A percentile compares a stretch with the other conserved stretches of the same genome.
These are phyloP conservation scores for Meriones psammophilus DNA, from an alignment of 2,797 vertebrate species.

Conservation along the genomic window DNA sequence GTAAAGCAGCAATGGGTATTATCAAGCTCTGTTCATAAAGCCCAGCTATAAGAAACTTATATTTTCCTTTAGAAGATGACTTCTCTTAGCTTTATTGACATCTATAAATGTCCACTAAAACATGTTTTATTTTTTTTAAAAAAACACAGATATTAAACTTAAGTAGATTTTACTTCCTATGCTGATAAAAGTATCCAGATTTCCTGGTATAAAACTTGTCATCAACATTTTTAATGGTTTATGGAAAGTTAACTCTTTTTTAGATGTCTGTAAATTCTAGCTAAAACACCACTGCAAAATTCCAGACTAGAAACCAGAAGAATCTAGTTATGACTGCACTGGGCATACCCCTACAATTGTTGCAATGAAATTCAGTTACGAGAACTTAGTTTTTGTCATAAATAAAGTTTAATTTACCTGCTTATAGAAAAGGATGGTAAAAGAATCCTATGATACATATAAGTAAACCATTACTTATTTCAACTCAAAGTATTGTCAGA, in stretches of 20 bases:
- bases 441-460: not conserved
- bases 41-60: not conserved
- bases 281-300: not conserved
- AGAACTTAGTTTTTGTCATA: not conserved
- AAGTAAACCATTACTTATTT: not conserved
- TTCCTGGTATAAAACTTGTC: not conserved
- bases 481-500: conserved; percentile 8
- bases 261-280: not conserved
- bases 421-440: not conserved
- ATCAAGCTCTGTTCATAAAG: not conserved
- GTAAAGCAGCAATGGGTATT: not conserved
- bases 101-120: not conserved
- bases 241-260: not conserved
- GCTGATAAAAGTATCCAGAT: not conserved
- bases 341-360: not conserved
- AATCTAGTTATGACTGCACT: not conserved
- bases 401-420: not conserved
- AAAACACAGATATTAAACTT: conserved; percentile 19
- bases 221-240: not conserved
- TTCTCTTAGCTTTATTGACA: not conserved
- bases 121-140: not conserved
- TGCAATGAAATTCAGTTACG: conserved; percentile 6
- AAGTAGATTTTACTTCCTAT: not conserved
- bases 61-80: not conserved
- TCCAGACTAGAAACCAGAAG: not conserved